Conservation (phyloP, 2,797 vertebrate species). For the Pseudomugil tenellus region DNA sequence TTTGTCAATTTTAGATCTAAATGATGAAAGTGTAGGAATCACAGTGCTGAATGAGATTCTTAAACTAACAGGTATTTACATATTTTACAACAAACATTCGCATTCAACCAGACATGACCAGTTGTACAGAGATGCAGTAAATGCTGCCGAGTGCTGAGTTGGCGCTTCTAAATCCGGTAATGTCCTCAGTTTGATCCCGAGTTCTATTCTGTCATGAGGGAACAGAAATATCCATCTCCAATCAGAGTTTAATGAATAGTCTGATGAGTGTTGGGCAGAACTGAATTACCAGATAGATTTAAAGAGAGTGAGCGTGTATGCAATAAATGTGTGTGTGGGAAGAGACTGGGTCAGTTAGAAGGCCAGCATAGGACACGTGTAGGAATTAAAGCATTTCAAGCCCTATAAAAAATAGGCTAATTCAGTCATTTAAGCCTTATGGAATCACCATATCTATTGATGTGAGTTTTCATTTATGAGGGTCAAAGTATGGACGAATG, state of each 20-base stretch:
- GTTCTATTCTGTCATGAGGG: constrained; percentile 75
- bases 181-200: constrained; percentile 75
- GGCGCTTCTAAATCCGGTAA: constrained; percentile 65
- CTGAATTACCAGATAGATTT: constrained; percentile 79
- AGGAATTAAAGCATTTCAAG: constrained; percentile 74
- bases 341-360: constrained; percentile 46
- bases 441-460: constrained; percentile 68
- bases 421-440: constrained; percentile 71
- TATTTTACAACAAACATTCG: constrained; percentile 67
- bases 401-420: constrained; percentile 75
- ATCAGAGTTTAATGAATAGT: constrained; percentile 80
- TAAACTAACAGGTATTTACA: constrained; percentile 63
- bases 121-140: constrained; percentile 33
- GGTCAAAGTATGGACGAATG: constrained; percentile 61
- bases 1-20: constrained; percentile 79
- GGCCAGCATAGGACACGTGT: constrained; percentile 77
- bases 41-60: constrained; percentile 62
- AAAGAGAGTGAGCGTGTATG: constrained; percentile 46
- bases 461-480: constrained; percentile 72
- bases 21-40: constrained; percentile 74
- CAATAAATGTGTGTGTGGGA: constrained; percentile 20
- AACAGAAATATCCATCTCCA: constrained; percentile 80
- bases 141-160: constrained; percentile 45
- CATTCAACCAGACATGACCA: constrained; percentile 43
- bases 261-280: constrained; percentile 78